Evolutionary conservation across 2,888 invertebrate genomes (phyloP).

Genomic region (Sthenelais limicola): DNA sequence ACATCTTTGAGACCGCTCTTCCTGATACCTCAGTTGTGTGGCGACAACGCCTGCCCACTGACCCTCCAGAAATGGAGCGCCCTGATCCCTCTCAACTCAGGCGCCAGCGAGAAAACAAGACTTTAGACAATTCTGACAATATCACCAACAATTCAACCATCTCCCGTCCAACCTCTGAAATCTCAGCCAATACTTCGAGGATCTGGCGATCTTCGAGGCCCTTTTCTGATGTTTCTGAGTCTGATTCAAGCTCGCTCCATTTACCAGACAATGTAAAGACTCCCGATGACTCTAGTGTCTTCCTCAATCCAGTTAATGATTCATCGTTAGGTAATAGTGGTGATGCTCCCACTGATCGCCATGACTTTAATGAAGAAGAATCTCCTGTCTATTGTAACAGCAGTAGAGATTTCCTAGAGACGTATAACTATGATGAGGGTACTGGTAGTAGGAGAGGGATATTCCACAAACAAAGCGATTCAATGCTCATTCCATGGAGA

Average conservation of each 20-base stretch:
- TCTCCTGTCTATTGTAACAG: background rate
- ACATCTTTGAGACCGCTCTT: conserved; percentile 17
- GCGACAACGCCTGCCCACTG: conserved; percentile 5
- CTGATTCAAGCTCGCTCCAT: too few species aligned
- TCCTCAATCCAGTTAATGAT: too few species aligned
- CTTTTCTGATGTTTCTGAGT: conserved; percentile 14
- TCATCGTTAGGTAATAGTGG: too few species aligned
- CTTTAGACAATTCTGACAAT: too few species aligned
- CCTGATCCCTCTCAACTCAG: background rate
- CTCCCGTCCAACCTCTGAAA: conserved; percentile 6
- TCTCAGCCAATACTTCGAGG: conserved; percentile 14
- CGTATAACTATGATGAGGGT: conserved; percentile 5
- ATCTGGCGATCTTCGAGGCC: conserved; percentile 14
- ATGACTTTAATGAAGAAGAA: too few species aligned
- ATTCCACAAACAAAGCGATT: conserved; percentile 32
- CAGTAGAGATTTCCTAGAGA: conserved; percentile 15
- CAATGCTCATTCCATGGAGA: conserved; percentile 14
- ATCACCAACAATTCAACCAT: background rate
- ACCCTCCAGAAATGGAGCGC: conserved; percentile 4
- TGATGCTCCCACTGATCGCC: too few species aligned
- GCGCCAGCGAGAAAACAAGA: background rate
- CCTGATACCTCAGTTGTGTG: conserved; percentile 10
- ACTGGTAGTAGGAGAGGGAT: background rate
- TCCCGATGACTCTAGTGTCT: too few species aligned
- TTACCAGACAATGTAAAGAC: too few species aligned